Evolutionary conservation across 92 coral and sea anemone genomes (phyloP).

Genomic region (Siderastrea siderea): DNA sequence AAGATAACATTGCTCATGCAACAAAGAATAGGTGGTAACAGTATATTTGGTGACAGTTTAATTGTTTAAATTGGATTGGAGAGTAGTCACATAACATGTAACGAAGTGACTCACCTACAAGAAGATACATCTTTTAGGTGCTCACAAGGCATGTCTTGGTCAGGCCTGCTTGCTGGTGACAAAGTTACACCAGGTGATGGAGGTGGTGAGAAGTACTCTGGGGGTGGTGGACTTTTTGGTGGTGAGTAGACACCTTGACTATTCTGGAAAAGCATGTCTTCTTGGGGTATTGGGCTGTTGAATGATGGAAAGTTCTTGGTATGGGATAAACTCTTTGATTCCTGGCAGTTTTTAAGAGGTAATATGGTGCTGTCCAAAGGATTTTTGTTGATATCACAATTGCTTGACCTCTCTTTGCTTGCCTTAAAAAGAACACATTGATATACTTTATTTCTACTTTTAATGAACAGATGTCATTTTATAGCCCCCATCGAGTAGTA

Average conservation of each 20-base stretch:
- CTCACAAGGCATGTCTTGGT: not conserved
- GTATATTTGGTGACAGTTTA: too few species aligned
- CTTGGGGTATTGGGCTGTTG: not conserved
- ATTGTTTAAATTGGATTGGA: not conserved
- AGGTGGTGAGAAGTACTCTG: slow-evolving; percentile 47
- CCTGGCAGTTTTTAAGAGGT: not conserved
- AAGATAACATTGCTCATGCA: too few species aligned
- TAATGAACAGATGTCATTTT: too few species aligned
- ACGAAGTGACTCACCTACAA: not conserved
- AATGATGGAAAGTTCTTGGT: not conserved
- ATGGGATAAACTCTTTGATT: not conserved
- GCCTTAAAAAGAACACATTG: too few species aligned
- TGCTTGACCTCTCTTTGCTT: too few species aligned
- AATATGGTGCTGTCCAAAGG: too few species aligned
- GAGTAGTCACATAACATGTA: not conserved
- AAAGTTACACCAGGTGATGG: slow-evolving; percentile 10
- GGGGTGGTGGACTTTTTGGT: slow-evolving; percentile 27
- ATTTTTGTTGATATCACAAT: too few species aligned
- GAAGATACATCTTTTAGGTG: not conserved
- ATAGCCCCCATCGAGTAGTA: too few species aligned
- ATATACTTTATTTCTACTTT: too few species aligned
- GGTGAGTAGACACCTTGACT: slow-evolving; percentile 1
- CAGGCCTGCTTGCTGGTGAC: not conserved
- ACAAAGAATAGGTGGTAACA: too few species aligned
- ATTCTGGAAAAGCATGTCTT: not conserved